These are phyloP conservation scores for Bradypus variegatus DNA, from an alignment of 2,797 vertebrate species.

Conservation along the genomic window DNA sequence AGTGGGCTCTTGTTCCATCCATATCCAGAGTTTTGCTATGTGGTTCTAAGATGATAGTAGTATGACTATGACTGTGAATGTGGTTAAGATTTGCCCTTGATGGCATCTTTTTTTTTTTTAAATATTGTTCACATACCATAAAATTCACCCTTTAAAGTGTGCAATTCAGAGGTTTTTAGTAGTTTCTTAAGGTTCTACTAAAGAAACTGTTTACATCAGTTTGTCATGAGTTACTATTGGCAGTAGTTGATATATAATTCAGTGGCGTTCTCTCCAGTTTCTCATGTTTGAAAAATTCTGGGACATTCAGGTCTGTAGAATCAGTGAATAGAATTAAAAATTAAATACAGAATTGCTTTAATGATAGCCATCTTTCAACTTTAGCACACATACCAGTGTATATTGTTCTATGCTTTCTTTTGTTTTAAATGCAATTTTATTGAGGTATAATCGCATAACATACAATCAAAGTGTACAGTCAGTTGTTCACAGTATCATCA, in stretches of 20 bases:
- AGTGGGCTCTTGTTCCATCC: neutral
- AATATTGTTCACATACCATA: neutral
- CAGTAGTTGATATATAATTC: neutral
- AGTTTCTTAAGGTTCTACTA: neutral
- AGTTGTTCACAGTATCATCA: too few species aligned
- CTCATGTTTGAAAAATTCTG: neutral
- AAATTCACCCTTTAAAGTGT: neutral
- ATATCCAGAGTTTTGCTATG: neutral
- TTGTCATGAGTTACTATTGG: neutral
- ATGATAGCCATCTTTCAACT: neutral
- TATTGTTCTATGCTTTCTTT: neutral
- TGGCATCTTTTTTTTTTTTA: neutral
- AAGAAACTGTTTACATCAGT: neutral
- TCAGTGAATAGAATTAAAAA: neutral
- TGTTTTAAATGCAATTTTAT: too few species aligned
- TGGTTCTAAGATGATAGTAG: neutral
- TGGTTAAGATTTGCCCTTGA: neutral
- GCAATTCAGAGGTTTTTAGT: neutral
- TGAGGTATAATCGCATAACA: too few species aligned
- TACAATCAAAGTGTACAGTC: too few species aligned
- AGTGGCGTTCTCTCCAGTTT: neutral
- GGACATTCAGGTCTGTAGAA: neutral
- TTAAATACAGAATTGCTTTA: neutral
- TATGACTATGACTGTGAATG: neutral
- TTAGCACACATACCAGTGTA: neutral